Conservation (phyloP, 2,113 vertebrate genomes). For the Osmerus eperlanus region DNA sequence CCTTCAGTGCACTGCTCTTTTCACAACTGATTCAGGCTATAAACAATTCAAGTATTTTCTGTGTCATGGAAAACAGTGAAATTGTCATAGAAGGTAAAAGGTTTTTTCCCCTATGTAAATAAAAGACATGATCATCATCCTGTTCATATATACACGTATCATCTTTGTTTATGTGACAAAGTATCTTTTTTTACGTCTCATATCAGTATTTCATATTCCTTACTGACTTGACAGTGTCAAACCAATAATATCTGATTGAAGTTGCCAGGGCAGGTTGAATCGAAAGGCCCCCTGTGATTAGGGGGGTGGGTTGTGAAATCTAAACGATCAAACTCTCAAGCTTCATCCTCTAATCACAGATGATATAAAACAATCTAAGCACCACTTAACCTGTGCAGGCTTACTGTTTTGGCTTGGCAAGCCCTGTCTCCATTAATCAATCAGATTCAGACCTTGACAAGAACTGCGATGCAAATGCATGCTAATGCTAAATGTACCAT, state of each 20-base stretch:
- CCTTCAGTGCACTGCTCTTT: too few relatives aligned
- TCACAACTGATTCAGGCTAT: too few relatives aligned
- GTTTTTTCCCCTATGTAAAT: neutral
- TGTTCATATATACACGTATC: neutral
- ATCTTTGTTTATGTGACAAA: slow-evolving; percentile 10
- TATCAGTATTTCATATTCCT: slow-evolving; percentile 27
- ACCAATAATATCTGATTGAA: slow-evolving; percentile 65
- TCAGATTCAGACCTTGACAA: slow-evolving; percentile 62
- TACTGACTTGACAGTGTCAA: slow-evolving; percentile 45
- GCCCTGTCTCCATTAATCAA: slow-evolving; percentile 80
- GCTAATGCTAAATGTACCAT: slow-evolving; percentile 45
- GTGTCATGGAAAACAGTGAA: too few relatives aligned
- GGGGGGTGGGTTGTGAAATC: slow-evolving; percentile 57
- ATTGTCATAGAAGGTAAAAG: too few relatives aligned
- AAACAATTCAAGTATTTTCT: too few relatives aligned
- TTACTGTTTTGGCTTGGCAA: slow-evolving; percentile 72
- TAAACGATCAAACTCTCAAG: slow-evolving; percentile 65
- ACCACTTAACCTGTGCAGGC: slow-evolving; percentile 74
- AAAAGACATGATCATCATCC: neutral
- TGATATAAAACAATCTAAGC: slow-evolving; percentile 77
- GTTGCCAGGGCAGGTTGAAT: slow-evolving; percentile 68
- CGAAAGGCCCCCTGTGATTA: slow-evolving; percentile 67
- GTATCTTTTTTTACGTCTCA: slow-evolving; percentile 9
- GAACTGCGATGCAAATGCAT: slow-evolving; percentile 68
- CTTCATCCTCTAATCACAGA: slow-evolving; percentile 71